Base-by-base conservation (phyloP, 64 coral and sea anemone species). In the Montipora capricornis region DNA sequence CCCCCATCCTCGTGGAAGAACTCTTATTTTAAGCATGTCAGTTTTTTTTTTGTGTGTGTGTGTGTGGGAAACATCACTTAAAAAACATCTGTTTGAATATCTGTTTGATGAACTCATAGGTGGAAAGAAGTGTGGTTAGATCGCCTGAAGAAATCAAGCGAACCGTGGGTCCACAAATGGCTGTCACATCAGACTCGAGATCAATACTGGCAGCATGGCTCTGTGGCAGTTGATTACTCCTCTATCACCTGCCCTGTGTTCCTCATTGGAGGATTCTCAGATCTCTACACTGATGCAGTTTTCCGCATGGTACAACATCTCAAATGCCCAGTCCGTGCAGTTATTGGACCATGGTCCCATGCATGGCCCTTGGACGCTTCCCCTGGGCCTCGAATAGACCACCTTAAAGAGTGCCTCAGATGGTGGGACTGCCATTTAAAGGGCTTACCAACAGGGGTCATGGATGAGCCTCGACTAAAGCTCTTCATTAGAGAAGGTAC, bases 381-480 rank as follows among this genome's bases (percentile, higher is more conserved):
- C 8, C 84, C 90, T 69, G 92, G 92, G 46, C 95, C 95, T 11
- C 74, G 22, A 29, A 97, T 97, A 76, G 82, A 90, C 6, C 91
- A 94, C 78, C 26, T 97, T 16, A 51, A 68, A 61, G 92, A 94
- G 47, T 91, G 88, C 16, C 29, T 94, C 1, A 80, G 78, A 26
- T 97, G 93, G 92, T 97, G 81, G 81, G 95, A 94, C 83, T 87
- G 76, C 76, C 92, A 97, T 87, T 84, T 97, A 14, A 97, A 97
- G 62, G 46, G 77, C 70, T 15, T 91, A 15, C 5, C 88, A 0
- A 97, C 94, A 78, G 92, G 84, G 3, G 73, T 94, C 59, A 94
- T 94, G 88, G 76, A 91, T 20, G 82, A 97, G 26, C 95, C 95
- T 19, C 73, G 49, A 57, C 46, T 97, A 12, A 74, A 92, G 44